phyloP scores from a whole-genome alignment of 2,888 invertebrate genomes.

The Spilosoma lubricipeda region DNA sequence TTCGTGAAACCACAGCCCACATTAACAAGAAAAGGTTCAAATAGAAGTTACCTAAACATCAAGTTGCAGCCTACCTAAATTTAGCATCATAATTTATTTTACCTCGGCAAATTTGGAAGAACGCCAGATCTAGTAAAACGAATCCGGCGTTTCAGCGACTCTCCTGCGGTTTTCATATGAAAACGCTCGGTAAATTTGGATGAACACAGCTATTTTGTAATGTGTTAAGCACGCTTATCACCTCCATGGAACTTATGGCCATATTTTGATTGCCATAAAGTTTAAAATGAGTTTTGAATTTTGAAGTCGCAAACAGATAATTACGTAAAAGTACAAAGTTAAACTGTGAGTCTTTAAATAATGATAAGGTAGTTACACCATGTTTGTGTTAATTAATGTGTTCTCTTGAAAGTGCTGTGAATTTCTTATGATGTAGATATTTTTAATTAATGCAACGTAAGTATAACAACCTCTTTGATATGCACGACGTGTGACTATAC shows the following conservation, averaged over 20 bases:
- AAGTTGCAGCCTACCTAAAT: constrained; percentile 49
- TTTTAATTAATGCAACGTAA: not conserved
- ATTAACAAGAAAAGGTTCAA: not conserved
- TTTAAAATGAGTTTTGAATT: not conserved
- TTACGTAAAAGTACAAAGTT: constrained; percentile 36
- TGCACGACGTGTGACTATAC: not conserved
- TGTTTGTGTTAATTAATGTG: constrained; percentile 38
- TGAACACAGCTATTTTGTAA: constrained; percentile 48
- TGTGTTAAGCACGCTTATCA: constrained; percentile 38
- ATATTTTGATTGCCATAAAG: constrained; percentile 8
- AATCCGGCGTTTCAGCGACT: constrained; percentile 62
- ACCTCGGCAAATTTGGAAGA: constrained; percentile 56
- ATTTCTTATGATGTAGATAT: constrained; percentile 1
- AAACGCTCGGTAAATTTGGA: constrained; percentile 50
- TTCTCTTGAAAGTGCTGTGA: constrained; percentile 28
- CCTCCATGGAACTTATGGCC: constrained; percentile 17
- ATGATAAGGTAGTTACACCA: constrained; percentile 43
- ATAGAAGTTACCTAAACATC: constrained; percentile 43
- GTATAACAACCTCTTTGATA: not conserved
- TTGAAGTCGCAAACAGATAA: constrained; percentile 25
- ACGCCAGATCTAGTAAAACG: constrained; percentile 61
- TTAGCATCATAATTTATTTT: constrained; percentile 61
- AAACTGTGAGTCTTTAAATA: constrained; percentile 50
- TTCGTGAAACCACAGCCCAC: not conserved
- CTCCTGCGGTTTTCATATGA: constrained; percentile 60